Conservation (phyloP, 1,140 invertebrate genomes). For the Anadara kagoshimensis region DNA sequence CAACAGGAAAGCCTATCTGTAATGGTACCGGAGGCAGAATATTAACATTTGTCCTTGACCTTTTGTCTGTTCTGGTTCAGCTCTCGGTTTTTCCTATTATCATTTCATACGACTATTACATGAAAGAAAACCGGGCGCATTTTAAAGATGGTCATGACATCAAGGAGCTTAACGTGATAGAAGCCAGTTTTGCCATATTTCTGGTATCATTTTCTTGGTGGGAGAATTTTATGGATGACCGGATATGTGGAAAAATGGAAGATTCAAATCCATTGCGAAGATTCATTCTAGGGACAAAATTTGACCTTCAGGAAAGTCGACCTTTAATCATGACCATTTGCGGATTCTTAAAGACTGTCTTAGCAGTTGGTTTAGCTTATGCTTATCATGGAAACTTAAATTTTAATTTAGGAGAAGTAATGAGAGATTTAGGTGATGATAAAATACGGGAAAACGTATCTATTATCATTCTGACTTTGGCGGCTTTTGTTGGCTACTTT, state of each 20-base stretch:
- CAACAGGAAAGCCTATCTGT: neutral
- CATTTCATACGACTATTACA: constrained; percentile 15
- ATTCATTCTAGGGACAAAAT: constrained; percentile 39
- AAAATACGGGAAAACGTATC: constrained; percentile 9
- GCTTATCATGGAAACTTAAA: neutral
- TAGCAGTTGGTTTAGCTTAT: constrained; percentile 47
- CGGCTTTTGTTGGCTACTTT: constrained; percentile 49
- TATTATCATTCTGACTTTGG: constrained; percentile 26
- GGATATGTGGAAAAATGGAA: constrained; percentile 39
- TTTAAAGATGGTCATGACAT: neutral
- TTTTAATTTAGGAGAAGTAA: constrained; percentile 13
- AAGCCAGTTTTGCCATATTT: constrained; percentile 75
- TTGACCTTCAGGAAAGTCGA: constrained; percentile 46
- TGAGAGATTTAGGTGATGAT: neutral
- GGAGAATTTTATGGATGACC: constrained; percentile 93
- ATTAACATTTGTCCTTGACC: constrained; percentile 22
- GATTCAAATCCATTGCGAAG: constrained; percentile 34
- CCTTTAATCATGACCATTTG: constrained; percentile 37
- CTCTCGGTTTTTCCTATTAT: constrained; percentile 43
- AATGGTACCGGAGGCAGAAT: neutral
- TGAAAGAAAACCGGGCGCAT: neutral
- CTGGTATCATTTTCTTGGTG: constrained; percentile 94
- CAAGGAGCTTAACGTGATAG: neutral
- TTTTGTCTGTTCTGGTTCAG: constrained; percentile 37
- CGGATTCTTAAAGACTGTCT: constrained; percentile 47